phyloP scores from a whole-genome alignment of 2,113 vertebrate species.

The Jacana jacana region DNA sequence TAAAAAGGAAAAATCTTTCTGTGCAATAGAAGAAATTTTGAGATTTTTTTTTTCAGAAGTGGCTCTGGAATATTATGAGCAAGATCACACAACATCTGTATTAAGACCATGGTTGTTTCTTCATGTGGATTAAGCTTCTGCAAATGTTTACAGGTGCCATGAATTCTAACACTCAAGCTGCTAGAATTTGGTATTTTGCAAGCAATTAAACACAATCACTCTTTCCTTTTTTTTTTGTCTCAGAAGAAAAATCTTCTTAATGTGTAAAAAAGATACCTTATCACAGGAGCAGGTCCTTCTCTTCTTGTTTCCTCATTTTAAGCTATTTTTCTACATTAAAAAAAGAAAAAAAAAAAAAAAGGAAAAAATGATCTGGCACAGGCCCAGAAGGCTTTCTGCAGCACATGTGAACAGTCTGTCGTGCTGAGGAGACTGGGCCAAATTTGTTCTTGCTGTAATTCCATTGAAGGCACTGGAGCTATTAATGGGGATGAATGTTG shows the following conservation, averaged over 20 bases:
- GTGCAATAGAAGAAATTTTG: background rate
- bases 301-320: background rate
- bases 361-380: background rate
- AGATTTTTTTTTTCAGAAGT: background rate
- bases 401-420: conserved; percentile 51
- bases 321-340: background rate
- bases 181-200: background rate
- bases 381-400: conserved; percentile 33
- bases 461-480: conserved; percentile 16
- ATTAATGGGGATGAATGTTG: conserved; percentile 31
- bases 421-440: background rate
- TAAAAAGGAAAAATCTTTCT: background rate
- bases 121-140: background rate
- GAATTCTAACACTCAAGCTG: background rate
- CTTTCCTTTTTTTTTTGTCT: background rate
- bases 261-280: background rate
- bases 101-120: background rate
- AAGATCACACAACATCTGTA: background rate
- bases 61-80: background rate
- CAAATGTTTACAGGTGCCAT: background rate
- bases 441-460: conserved; percentile 38
- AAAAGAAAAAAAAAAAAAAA: background rate
- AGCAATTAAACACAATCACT: background rate
- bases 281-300: background rate
- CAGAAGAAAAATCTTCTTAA: background rate